A percentile compares a stretch with the other conserved stretches of the same genome.
Evolutionary conservation across 2,888 invertebrate species (phyloP).

Genomic region (Chrysolina haemoptera): DNA sequence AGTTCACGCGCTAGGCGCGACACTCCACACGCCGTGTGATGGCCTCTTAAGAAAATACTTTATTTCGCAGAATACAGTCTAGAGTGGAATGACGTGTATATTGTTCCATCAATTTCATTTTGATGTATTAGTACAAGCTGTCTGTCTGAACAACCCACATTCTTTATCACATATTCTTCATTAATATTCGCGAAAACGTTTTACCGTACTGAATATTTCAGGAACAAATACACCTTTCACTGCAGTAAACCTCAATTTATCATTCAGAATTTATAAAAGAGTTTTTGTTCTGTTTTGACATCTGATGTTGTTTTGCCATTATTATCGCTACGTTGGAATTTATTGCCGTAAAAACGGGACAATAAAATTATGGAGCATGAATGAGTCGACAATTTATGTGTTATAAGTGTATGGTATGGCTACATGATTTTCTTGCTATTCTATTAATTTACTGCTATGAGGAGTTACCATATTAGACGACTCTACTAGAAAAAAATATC

Average conservation of each 20-base stretch:
- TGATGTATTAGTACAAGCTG: neutral
- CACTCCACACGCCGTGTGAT: too few species aligned
- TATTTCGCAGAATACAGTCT: neutral
- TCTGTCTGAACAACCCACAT: neutral
- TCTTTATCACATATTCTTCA: constrained; percentile 5
- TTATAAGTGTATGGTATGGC: too few species aligned
- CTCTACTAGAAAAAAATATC: too few species aligned
- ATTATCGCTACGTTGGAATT: neutral
- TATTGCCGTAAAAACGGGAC: neutral
- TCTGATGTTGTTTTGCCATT: neutral
- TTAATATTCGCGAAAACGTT: neutral
- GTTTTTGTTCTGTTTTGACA: neutral
- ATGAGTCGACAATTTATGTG: neutral
- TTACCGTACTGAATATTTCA: neutral
- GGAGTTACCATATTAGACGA: too few species aligned
- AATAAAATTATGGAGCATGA: too few species aligned
- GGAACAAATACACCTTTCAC: constrained; percentile 1
- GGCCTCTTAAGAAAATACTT: too few species aligned
- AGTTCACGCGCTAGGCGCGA: too few species aligned
- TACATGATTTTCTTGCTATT: too few species aligned
- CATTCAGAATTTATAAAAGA: neutral
- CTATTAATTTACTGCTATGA: too few species aligned
- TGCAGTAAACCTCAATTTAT: constrained; percentile 1
- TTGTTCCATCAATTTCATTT: neutral
- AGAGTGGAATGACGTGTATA: neutral